A percentile compares a stretch with the other conserved stretches of the same genome.
These are phyloP conservation scores for Premnoplex brunnescens DNA, from an alignment of 2,797 vertebrate species.

Conservation along the genomic window DNA sequence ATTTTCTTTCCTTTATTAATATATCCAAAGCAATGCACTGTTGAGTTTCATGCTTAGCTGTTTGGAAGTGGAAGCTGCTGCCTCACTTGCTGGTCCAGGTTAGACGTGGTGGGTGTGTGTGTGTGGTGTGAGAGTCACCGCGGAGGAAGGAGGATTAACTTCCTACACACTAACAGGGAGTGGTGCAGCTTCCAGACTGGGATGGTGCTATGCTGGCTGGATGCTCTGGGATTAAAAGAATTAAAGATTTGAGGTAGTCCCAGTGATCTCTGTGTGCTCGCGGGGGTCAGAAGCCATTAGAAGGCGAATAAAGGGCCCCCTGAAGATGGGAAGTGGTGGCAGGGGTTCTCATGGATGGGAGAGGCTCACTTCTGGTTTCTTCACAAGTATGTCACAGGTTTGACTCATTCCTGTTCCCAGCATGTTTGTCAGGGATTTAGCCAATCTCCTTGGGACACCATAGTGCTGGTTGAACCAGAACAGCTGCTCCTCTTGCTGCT, in stretches of 20 bases:
- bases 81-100: neutral
- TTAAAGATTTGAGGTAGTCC: neutral
- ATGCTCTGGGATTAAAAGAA: neutral
- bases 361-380: neutral
- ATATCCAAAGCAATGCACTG: slow-evolving; percentile 6
- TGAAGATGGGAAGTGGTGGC: neutral
- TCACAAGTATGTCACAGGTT: neutral
- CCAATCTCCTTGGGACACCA: neutral
- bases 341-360: neutral
- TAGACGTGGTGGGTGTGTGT: neutral
- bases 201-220: neutral
- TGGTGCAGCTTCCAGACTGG: neutral
- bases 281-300: neutral
- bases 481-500: neutral
- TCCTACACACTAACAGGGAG: neutral
- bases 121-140: neutral
- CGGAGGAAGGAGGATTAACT: neutral
- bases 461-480: neutral
- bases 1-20: slow-evolving; percentile 38
- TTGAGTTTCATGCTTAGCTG: slow-evolving; percentile 30
- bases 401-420: neutral
- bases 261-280: neutral
- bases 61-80: slow-evolving; percentile 43
- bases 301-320: neutral
- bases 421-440: neutral